These are phyloP conservation scores for Picus viridis DNA, from an alignment of 2,797 vertebrate species.

Conservation along the genomic window DNA sequence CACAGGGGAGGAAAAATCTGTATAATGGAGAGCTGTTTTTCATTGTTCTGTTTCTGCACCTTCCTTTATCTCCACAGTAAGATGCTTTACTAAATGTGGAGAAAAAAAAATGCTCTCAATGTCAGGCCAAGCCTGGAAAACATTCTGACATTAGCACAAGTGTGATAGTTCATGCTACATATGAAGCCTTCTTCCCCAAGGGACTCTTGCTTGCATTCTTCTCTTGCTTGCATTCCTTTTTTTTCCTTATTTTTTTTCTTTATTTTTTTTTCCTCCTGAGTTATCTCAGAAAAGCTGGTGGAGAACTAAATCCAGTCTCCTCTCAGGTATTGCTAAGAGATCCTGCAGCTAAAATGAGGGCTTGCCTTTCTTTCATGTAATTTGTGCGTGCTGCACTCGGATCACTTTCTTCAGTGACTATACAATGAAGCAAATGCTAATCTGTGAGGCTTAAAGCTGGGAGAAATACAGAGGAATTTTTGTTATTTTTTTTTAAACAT, in stretches of 20 bases:
- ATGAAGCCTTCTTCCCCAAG: constrained; percentile 26
- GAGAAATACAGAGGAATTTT: not conserved
- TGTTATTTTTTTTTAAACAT: not conserved
- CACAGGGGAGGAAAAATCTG: not conserved
- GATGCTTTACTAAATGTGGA: not conserved
- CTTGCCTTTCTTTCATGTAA: not conserved
- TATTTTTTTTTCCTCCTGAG: not conserved
- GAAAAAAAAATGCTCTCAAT: not conserved
- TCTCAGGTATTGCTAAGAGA: not conserved
- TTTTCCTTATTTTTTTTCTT: no score
- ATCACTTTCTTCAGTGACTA: not conserved
- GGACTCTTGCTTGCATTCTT: not conserved
- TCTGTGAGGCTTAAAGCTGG: not conserved
- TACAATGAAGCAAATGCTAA: not conserved
- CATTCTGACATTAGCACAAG: not conserved
- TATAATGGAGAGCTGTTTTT: not conserved
- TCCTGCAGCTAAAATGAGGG: not conserved
- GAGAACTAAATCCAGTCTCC: not conserved
- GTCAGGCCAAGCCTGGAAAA: not conserved
- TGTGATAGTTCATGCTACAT: not conserved
- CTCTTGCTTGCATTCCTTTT: not conserved
- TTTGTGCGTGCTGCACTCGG: not conserved
- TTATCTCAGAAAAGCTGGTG: not conserved
- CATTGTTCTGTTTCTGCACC: not conserved
- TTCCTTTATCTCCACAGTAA: not conserved